Evolutionary conservation across 2,888 invertebrate species (phyloP), one percentile per base, ranked within the genome.

Genomic region (Ophraella communa): DNA sequence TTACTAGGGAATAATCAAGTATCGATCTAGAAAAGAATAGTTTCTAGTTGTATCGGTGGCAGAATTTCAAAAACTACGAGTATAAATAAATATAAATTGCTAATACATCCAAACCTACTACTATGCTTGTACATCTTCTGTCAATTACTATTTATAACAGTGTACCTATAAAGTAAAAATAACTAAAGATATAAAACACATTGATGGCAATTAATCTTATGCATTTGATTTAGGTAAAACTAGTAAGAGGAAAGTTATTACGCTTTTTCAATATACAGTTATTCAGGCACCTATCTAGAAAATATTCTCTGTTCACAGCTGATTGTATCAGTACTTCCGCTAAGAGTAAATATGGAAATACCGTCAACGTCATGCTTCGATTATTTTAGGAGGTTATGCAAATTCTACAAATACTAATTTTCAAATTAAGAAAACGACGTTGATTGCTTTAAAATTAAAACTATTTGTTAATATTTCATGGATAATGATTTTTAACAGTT

Each of bases 321-420:
- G 73, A 73, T 73, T 68, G 71, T 73, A 73, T 73, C 73, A 66
- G 62, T 58, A 68, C 69, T 73, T 73, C 73, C 73, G 71, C 63
- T 72, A 54, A 65, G 69, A 67, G 62, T 68, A 71, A 77, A 74
- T 72, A 76, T 76, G 74, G 58, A 49, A 58, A 42, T 59, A 59
- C 51, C 51, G 39, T 59, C 62, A 55, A 59, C 68, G 71, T 73
- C 70, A 76, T 71, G 76, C 72, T 73, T 72, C 74, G 76, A 66
- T 76, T 69, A 70, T 72, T 77, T 75, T 76, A 74, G 75, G 75
- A 76, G 71, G 74, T 73, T 75, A 77, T 77, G 77, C 74, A 76
- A 75, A 77, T 69, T 55, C 20, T 45, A 14, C 33, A 63, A 44
- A 62, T 69, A 65, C 44, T 57, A 72, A 71, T 71, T 65, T 69